A percentile compares a stretch with the other conserved stretches of the same genome.
Conservation (phyloP, 2,113 vertebrate genomes). For the Sitta europaea region DNA sequence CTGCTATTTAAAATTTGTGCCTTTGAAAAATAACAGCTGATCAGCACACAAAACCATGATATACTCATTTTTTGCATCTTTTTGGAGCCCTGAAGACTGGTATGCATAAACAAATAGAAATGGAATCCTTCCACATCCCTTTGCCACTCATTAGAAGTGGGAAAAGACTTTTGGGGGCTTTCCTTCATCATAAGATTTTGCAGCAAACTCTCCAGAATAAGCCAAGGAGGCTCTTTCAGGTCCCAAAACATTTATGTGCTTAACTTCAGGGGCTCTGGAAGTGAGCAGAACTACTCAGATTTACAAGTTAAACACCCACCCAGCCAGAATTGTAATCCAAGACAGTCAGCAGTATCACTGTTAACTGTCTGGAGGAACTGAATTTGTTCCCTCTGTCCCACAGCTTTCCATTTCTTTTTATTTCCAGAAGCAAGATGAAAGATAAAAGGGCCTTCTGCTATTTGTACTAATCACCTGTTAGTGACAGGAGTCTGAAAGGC, state of each 20-base stretch:
- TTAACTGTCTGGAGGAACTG: background rate
- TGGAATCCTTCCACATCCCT: background rate
- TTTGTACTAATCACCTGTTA: background rate
- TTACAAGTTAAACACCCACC: background rate
- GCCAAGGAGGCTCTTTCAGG: background rate
- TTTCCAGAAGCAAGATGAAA: background rate
- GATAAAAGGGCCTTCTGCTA: background rate
- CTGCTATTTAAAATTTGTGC: background rate
- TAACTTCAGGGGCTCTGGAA: background rate
- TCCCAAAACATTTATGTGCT: background rate
- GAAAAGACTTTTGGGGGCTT: background rate
- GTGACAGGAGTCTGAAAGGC: constrained; percentile 17
- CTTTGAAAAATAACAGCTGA: background rate
- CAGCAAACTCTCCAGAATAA: background rate
- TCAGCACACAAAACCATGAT: background rate
- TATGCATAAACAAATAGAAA: background rate
- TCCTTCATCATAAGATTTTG: background rate
- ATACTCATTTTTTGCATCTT: background rate
- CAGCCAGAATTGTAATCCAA: background rate
- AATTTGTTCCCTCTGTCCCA: background rate
- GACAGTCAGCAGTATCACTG: background rate
- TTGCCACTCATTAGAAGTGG: background rate
- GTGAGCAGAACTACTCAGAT: background rate
- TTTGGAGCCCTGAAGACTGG: background rate
- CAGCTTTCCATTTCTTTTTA: background rate